Percentiles rank a stretch among this genome's conserved stretches.
Conservation (phyloP, 1,140 invertebrate species). For the Microplitis mediator region DNA sequence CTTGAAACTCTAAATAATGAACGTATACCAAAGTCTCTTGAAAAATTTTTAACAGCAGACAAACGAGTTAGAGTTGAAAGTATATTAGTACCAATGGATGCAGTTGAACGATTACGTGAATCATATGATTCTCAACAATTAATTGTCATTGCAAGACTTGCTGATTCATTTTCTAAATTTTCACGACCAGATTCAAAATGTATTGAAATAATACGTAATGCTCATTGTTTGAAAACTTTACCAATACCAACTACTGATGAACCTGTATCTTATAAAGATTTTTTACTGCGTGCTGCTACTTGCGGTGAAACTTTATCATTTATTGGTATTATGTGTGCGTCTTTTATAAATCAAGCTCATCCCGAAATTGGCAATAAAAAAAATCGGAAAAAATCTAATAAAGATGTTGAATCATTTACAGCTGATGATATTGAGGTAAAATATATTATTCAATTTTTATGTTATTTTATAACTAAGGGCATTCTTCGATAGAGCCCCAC, state of each 20-base stretch:
- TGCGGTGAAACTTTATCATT: constrained; percentile 58
- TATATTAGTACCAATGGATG: constrained; percentile 55
- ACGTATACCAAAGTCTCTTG: constrained; percentile 43
- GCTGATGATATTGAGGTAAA: constrained; percentile 45
- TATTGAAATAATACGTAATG: constrained; percentile 42
- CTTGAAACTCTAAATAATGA: constrained; percentile 46
- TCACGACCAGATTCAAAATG: constrained; percentile 48
- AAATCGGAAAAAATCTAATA: constrained; percentile 53
- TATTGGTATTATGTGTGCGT: constrained; percentile 51
- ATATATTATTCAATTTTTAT: neutral
- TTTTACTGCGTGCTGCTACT: constrained; percentile 54
- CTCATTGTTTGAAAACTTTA: constrained; percentile 44
- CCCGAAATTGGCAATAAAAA: constrained; percentile 47
- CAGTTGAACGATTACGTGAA: constrained; percentile 54
- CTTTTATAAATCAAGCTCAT: constrained; percentile 42
- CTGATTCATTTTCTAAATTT: constrained; percentile 45
- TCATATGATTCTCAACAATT: constrained; percentile 53
- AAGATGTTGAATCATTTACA: constrained; percentile 42
- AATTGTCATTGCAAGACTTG: constrained; percentile 47
- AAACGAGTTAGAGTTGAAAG: constrained; percentile 43
- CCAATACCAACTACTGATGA: constrained; percentile 43
- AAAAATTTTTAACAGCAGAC: constrained; percentile 44
- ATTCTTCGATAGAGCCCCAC: no score
- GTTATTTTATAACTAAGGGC: neutral
- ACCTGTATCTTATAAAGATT: constrained; percentile 51